Evolutionary conservation across 2,797 vertebrate genomes (phyloP).

Genomic region (Picus viridis): DNA sequence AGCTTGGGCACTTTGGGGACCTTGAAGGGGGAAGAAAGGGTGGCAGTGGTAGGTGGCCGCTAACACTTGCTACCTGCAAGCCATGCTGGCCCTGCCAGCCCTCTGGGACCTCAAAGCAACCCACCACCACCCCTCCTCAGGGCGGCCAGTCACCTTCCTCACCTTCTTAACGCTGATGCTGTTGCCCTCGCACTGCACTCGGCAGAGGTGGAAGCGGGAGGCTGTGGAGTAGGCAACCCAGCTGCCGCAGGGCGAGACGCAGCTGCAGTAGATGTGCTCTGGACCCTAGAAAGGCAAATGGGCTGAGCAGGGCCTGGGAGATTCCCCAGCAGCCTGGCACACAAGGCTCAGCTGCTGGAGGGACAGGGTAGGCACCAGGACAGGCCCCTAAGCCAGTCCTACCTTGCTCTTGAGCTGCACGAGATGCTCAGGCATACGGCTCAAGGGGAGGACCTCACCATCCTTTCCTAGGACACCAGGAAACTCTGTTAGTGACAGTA

Average conservation of each 20-base stretch:
- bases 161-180: conserved; percentile 86
- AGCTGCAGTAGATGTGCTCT: conserved; percentile 90
- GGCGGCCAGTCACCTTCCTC: not conserved
- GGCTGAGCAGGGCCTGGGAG: not conserved
- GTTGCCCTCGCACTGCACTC: conserved; percentile 73
- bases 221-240: conserved; percentile 89
- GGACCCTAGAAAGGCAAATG: conserved; percentile 78
- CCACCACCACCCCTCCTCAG: fast-evolving
- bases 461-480: conserved; percentile 80
- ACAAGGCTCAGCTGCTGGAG: fast-evolving
- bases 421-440: conserved; percentile 89
- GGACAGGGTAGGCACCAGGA: not conserved
- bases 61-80: fast-evolving
- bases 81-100: fast-evolving
- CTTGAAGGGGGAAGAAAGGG: conserved; percentile 53
- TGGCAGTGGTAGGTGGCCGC: not conserved
- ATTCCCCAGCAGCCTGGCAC: not conserved
- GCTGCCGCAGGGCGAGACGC: conserved; percentile 87
- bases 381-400: not conserved
- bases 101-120: fast-evolving
- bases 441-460: conserved; percentile 85
- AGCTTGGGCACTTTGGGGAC: conserved; percentile 85
- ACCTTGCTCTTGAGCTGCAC: conserved; percentile 94
- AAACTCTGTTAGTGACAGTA: fast-evolving
- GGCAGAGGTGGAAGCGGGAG: conserved; percentile 86